A percentile compares a stretch with the other conserved stretches of the same genome.
These are phyloP conservation scores for Corticium candelabrum DNA, from an alignment of 37 sponge, comb jelly and placozoan species.

Conservation along the genomic window DNA sequence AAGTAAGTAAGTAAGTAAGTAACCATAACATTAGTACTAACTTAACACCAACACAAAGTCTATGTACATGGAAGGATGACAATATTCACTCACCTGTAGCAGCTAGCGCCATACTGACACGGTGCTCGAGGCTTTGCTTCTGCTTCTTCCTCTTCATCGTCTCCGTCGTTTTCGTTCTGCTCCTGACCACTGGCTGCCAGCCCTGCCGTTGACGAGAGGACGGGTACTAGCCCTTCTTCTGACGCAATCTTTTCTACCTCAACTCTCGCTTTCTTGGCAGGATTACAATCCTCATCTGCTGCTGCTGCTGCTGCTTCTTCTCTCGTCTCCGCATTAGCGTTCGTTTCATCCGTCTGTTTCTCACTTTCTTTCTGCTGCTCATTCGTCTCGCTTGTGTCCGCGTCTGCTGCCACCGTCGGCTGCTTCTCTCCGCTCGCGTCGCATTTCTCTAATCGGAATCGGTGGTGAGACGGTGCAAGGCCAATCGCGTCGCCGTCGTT, in stretches of 20 bases:
- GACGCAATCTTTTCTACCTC: not conserved
- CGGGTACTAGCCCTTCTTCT: not conserved
- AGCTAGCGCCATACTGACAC: constrained; percentile 68
- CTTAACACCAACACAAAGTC: not conserved
- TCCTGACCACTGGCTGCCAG: not conserved
- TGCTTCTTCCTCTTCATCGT: not conserved
- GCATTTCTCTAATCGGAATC: not conserved
- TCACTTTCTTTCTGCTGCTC: not conserved
- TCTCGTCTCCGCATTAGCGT: too few species aligned
- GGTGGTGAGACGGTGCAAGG: constrained; percentile 7
- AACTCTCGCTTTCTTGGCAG: not conserved
- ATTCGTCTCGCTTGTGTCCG: not conserved
- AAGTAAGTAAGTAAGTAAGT: too few species aligned
- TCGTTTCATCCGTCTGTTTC: too few species aligned
- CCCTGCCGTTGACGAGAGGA: not conserved
- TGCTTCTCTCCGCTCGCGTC: not conserved
- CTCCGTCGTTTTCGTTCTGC: not conserved
- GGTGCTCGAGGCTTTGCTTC: not conserved
- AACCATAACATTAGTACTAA: too few species aligned
- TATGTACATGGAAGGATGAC: not conserved
- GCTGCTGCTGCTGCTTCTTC: not conserved
- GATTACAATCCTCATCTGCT: not conserved
- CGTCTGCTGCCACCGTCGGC: not conserved
- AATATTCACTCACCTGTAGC: constrained; percentile 53
- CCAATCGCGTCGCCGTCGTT: constrained; percentile 47